Conservation (phyloP, 1,140 invertebrate species). For the Hypsibius dujardini region DNA sequence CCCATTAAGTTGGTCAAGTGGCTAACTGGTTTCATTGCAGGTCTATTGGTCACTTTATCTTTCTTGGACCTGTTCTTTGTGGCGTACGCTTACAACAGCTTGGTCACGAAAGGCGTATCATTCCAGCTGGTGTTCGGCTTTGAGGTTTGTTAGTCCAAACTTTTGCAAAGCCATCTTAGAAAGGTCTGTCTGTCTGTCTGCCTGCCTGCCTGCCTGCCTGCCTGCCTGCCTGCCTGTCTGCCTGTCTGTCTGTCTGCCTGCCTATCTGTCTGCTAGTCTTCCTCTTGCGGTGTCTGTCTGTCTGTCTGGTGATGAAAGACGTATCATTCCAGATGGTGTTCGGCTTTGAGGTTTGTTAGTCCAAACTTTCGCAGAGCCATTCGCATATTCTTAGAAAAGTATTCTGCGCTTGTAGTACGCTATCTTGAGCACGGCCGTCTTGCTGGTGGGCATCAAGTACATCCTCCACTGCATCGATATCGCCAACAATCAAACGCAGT, state of each 20-base stretch:
- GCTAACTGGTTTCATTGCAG: slow-evolving; percentile 31
- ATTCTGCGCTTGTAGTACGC: slow-evolving; percentile 50
- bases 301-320: slow-evolving; percentile 72
- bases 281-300: no score
- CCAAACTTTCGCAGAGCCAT: background rate
- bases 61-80: slow-evolving; percentile 73
- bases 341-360: slow-evolving; percentile 74
- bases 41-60: slow-evolving; percentile 57
- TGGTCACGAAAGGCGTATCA: slow-evolving; percentile 79
- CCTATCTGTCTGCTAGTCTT: no score
- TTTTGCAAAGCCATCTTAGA: background rate
- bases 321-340: slow-evolving; percentile 95
- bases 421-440: slow-evolving; percentile 76
- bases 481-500: slow-evolving; percentile 72
- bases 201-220: background rate
- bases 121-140: slow-evolving; percentile 98
- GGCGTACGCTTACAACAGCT: slow-evolving; percentile 79
- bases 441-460: slow-evolving; percentile 89
- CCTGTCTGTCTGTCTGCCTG: slow-evolving; percentile 53
- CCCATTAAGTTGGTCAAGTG: slow-evolving; percentile 18
- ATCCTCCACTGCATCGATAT: slow-evolving; percentile 78
- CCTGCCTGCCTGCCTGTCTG: no score
- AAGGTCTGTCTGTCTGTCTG: background rate
- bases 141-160: slow-evolving; percentile 41
- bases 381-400: no score